These are phyloP conservation scores for Echinometra lucunter DNA, from an alignment of 53 echinoderm and acorn worm species.

Conservation along the genomic window DNA sequence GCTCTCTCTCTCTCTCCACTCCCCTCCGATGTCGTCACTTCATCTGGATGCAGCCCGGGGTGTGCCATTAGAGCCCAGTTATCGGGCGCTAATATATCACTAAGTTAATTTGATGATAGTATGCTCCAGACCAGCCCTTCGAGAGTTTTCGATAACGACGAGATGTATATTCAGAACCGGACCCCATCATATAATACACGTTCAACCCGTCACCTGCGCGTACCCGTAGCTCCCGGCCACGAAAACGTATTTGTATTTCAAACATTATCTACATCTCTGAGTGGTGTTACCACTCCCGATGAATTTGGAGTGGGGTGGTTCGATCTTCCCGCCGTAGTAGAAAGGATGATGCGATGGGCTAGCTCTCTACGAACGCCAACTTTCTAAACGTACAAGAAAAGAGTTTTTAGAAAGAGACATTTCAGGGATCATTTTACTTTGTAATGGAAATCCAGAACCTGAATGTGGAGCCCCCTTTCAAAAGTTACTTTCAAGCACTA, in stretches of 20 bases:
- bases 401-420: too few species aligned
- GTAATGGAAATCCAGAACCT: too few species aligned
- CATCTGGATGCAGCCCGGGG: conserved; percentile 53
- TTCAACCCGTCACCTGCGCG: conserved; percentile 20
- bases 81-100: conserved; percentile 59
- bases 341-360: neutral
- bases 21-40: neutral
- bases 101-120: conserved; percentile 70
- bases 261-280: conserved; percentile 36
- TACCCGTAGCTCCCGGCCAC: conserved; percentile 28
- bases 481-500: too few species aligned
- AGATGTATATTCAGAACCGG: neutral
- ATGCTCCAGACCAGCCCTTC: neutral
- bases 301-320: neutral
- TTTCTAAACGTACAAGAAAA: neutral
- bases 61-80: conserved; percentile 63
- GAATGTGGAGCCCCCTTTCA: too few species aligned
- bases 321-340: neutral
- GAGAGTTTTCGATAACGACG: neutral
- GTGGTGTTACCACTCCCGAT: neutral
- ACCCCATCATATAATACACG: conserved; percentile 19
- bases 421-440: too few species aligned
- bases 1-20: neutral
- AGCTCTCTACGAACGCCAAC: neutral
- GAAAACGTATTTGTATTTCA: conserved; percentile 44